phyloP scores from a whole-genome alignment of 2,888 invertebrate genomes.

The Andrena bicolor region DNA sequence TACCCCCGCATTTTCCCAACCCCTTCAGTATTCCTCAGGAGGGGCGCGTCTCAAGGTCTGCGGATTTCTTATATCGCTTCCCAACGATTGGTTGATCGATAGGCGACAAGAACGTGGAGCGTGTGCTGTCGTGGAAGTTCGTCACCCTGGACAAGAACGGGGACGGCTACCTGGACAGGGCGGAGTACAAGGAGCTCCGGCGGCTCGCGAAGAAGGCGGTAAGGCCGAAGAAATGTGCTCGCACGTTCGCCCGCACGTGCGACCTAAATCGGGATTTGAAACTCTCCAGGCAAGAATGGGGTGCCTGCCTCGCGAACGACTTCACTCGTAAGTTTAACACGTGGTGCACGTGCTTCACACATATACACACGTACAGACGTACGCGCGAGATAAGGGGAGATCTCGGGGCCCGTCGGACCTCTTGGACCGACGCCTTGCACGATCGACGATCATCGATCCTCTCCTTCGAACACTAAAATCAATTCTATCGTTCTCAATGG shows the following conservation, averaged over 20 bases:
- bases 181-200: slow-evolving; percentile 93
- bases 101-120: slow-evolving; percentile 83
- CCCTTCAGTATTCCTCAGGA: no score
- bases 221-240: slow-evolving; percentile 95
- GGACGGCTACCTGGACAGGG: slow-evolving; percentile 91
- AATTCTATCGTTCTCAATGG: background rate
- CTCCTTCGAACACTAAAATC: background rate
- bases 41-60: background rate
- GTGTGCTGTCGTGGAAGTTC: slow-evolving; percentile 96
- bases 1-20: no score
- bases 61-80: slow-evolving; percentile 3
- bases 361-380: background rate
- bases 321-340: slow-evolving; percentile 91
- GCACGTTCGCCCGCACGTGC: slow-evolving; percentile 94
- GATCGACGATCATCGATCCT: slow-evolving; percentile 37
- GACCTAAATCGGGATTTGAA: slow-evolving; percentile 93
- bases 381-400: slow-evolving; percentile 19
- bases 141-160: slow-evolving; percentile 92
- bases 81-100: slow-evolving; percentile 9
- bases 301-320: slow-evolving; percentile 93
- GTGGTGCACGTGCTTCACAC: slow-evolving; percentile 54
- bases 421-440: slow-evolving; percentile 21
- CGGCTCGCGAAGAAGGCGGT: slow-evolving; percentile 95
- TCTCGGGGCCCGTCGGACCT: slow-evolving; percentile 11
- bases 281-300: slow-evolving; percentile 94